Percentiles rank a stretch among this genome's conserved stretches.
Conservation (phyloP, 2,888 invertebrate genomes). For the Aphelenchoides bicaudatus region DNA sequence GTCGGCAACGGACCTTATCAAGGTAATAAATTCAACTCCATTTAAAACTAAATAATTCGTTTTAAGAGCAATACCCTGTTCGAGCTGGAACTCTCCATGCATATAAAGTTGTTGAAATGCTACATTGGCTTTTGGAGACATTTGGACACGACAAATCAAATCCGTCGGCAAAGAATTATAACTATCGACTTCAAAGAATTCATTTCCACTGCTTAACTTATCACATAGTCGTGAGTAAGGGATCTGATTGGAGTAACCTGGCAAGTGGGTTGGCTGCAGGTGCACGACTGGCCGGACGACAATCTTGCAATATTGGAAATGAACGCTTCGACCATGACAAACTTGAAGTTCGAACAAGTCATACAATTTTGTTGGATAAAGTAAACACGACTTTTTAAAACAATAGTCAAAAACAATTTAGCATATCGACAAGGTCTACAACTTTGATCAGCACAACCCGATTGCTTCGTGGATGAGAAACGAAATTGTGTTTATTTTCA, state of each 20-base stretch:
- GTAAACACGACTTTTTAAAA: conserved; percentile 40
- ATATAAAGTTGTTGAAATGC: conserved; percentile 63
- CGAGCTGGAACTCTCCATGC: conserved; percentile 61
- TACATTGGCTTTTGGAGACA: conserved; percentile 63
- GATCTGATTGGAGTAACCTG: conserved; percentile 62
- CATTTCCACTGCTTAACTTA: conserved; percentile 65
- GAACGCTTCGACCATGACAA: conserved; percentile 51
- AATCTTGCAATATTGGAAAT: conserved; percentile 61
- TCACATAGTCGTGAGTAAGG: conserved; percentile 61
- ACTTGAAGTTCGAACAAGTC: conserved; percentile 61
- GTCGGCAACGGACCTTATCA: conserved; percentile 62
- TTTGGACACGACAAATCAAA: conserved; percentile 61
- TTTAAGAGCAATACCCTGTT: conserved; percentile 48
- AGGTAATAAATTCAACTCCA: no score
- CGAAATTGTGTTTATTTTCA: conserved; percentile 62
- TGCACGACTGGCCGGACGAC: conserved; percentile 62
- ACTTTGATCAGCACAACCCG: no score
- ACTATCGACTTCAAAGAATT: conserved; percentile 62
- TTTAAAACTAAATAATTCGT: no score
- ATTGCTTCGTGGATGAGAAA: conserved; percentile 62
- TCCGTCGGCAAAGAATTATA: conserved; percentile 44
- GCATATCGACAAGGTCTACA: no score
- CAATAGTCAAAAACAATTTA: conserved; percentile 13
- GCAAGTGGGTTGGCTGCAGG: conserved; percentile 63
- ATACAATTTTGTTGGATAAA: conserved; percentile 60